phyloP scores from a whole-genome alignment of 1,140 invertebrate species.

The Neuroterus valhalla region DNA sequence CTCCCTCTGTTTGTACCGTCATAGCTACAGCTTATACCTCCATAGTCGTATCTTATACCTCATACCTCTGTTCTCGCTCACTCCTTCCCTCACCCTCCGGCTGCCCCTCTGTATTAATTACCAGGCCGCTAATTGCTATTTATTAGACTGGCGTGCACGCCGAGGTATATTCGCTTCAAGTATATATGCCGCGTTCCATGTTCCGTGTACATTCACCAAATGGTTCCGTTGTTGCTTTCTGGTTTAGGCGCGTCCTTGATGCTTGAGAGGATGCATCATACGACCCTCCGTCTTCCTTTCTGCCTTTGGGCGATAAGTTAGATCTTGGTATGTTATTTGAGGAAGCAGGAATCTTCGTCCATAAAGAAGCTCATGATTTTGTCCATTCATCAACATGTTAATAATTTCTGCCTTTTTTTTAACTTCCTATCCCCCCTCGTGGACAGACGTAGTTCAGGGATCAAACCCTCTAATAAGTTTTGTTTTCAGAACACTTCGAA shows the following conservation, averaged over 20 bases:
- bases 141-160: slow-evolving; percentile 50
- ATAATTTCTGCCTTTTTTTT: too few species aligned
- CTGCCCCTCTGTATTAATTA: slow-evolving; percentile 52
- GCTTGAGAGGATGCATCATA: slow-evolving; percentile 24
- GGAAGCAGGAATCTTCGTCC: too few species aligned
- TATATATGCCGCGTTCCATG: background rate
- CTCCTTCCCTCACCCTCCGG: background rate
- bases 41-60: too few species aligned
- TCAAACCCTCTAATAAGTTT: too few species aligned
- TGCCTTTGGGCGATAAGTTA: background rate
- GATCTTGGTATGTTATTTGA: too few species aligned
- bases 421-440: too few species aligned
- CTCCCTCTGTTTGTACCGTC: background rate
- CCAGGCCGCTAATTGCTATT: slow-evolving; percentile 57
- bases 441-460: too few species aligned
- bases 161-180: slow-evolving; percentile 18
- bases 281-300: slow-evolving; percentile 19
- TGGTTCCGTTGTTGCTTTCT: slow-evolving; percentile 26
- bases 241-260: slow-evolving; percentile 16
- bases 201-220: slow-evolving; percentile 25
- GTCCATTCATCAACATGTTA: too few species aligned
- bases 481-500: too few species aligned
- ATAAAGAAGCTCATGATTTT: too few species aligned
- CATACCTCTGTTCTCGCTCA: slow-evolving; percentile 12
- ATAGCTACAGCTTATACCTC: too few species aligned